Conservation (phyloP, 35 echinoderm and acorn worm species). For the Lytechinus pictus region DNA sequence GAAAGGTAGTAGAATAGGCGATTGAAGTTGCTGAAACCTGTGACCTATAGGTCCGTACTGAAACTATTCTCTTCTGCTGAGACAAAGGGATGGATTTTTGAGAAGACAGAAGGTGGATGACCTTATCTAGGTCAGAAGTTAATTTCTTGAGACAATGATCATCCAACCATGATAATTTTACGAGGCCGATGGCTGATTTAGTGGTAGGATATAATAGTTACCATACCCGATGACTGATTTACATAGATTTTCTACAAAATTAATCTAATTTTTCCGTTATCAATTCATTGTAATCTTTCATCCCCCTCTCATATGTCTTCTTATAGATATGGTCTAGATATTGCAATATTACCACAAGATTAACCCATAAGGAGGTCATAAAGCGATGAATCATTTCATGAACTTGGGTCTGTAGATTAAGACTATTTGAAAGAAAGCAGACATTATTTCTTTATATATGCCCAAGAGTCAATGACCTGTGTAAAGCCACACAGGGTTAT, state of each 20-base stretch:
- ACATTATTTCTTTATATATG: background rate
- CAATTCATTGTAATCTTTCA: background rate
- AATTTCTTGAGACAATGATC: background rate
- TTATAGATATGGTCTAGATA: background rate
- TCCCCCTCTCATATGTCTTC: background rate
- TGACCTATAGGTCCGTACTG: no score
- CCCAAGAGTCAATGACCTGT: background rate
- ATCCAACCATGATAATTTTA: background rate
- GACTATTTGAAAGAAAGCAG: background rate
- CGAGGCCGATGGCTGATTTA: background rate
- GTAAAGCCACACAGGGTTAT: background rate
- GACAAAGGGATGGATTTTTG: background rate
- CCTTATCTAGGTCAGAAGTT: background rate
- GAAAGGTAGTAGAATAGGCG: no score
- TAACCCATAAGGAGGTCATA: background rate
- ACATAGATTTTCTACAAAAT: background rate
- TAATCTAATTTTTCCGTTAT: background rate
- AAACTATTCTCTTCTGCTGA: background rate
- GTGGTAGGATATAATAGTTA: background rate
- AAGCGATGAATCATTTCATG: background rate
- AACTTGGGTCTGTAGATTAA: background rate
- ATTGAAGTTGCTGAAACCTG: no score
- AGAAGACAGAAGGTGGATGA: background rate
- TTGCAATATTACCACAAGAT: background rate
- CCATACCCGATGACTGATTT: background rate